A percentile compares a stretch with the other conserved stretches of the same genome.
Evolutionary conservation across 2,797 vertebrate species (phyloP).

Genomic region (Adrianichthys oophorus): DNA sequence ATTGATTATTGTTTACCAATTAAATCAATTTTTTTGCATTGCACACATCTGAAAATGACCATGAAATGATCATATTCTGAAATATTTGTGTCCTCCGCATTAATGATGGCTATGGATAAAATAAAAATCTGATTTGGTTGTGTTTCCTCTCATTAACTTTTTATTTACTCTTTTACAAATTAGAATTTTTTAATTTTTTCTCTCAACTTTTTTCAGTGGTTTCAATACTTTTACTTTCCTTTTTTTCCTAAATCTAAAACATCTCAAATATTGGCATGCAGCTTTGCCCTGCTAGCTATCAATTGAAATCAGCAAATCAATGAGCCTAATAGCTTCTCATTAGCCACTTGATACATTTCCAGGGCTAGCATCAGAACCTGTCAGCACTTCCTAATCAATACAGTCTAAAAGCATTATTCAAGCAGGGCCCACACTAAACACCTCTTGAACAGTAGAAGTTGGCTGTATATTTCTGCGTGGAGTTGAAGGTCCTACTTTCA

Average conservation of each 20-base stretch:
- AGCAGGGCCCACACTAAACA: constrained; percentile 64
- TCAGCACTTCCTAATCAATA: constrained; percentile 84
- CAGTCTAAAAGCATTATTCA: constrained; percentile 86
- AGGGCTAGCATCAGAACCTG: constrained; percentile 79
- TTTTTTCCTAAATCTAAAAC: constrained; percentile 85
- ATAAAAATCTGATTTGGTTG: constrained; percentile 1
- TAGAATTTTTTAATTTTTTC: not conserved
- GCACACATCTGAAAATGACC: no score
- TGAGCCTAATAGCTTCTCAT: constrained; percentile 94
- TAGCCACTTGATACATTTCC: constrained; percentile 90
- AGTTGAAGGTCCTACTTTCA: constrained; percentile 6
- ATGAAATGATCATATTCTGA: no score
- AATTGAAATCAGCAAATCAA: constrained; percentile 96
- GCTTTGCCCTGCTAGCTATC: constrained; percentile 91
- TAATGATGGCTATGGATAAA: no score
- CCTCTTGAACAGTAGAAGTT: constrained; percentile 64
- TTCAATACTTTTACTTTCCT: constrained; percentile 56
- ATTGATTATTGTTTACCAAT: no score
- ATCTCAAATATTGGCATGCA: constrained; percentile 92
- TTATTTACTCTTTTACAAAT: constrained; percentile 38
- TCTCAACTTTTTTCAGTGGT: not conserved
- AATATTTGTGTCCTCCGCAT: no score
- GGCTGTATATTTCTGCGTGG: constrained; percentile 38
- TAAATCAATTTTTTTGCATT: no score
- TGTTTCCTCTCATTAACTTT: constrained; percentile 46